Evolutionary conservation across 64 coral and sea anemone species (phyloP), one percentile per base, ranked within the genome.

Genomic region (Montipora capricornis): DNA sequence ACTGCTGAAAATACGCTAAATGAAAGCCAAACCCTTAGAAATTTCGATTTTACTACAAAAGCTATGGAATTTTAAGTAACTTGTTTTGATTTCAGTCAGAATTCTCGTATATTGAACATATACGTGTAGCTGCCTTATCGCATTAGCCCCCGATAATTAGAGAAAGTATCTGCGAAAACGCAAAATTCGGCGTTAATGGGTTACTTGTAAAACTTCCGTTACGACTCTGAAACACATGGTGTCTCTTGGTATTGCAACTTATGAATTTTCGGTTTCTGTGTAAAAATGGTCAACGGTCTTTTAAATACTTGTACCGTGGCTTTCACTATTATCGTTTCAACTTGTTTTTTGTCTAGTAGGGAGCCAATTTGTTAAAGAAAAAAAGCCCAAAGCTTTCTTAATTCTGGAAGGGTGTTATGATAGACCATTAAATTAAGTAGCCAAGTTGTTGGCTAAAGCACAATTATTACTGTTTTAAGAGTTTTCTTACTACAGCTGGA

Each of bases 21-120:
- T 50, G 7, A 73, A 73, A 86, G 15, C 0, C 10, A 7, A 71
- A 73, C 16, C 6, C 66, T 10, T 20, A 12, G 62, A 45, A 86
- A 47, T 19, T 49, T 71, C 1, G 7, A 49, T n/a, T 4, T 51
- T 22, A 20, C 66, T 20, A 5, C 5, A 71, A 19, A 71, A 20
- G 2, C 6, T 12, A 13, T 47, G 17, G 69, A 86, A 11, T 19
- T 7, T 17, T 19, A 20, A 73, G 17, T 48, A 12, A 46, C 2
- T 47, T 70, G 19, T 5, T 29, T 15, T 86, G 67, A 71, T 68
- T 52, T 71, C 15, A 16, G 4, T 73, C 61, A 8, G 15, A 24
- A 51, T 16, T 22, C 19, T 20, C 47, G 46, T 62, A 70, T 73
- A 86, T 86, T 86, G 66, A 86, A 73, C 82, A 86, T 86, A 37